Evolutionary conservation across 1,140 invertebrate genomes (phyloP).

Genomic region (Ectropis grisescens): DNA sequence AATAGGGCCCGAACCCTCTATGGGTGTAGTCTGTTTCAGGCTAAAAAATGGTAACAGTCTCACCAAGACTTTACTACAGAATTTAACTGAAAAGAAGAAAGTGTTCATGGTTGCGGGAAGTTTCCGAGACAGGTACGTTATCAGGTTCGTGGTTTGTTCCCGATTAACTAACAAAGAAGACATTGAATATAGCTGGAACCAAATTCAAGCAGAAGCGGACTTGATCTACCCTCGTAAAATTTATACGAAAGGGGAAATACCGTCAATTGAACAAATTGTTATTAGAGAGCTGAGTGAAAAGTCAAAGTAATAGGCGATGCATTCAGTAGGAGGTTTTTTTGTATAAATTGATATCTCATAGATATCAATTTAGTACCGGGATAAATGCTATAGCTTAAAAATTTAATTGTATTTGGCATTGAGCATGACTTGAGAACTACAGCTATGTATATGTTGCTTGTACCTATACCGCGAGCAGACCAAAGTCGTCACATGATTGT

Average conservation of each 20-base stretch:
- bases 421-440: no score
- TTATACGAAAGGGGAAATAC: conserved; percentile 36
- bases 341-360: no score
- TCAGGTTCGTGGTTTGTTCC: conserved; percentile 89
- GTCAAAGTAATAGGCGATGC: conserved; percentile 62
- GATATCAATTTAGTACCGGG: no score
- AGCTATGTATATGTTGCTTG: no score
- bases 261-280: conserved; percentile 35
- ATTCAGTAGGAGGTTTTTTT: no score
- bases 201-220: conserved; percentile 75
- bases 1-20: conserved; percentile 76
- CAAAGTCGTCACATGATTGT: no score
- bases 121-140: conserved; percentile 77
- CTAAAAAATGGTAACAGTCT: conserved; percentile 84
- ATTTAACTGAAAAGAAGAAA: conserved; percentile 82
- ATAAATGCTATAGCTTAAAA: no score
- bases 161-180: conserved; percentile 78
- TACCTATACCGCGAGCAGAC: no score
- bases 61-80: conserved; percentile 82
- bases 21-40: conserved; percentile 92
- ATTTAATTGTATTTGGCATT: no score
- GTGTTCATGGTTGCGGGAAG: conserved; percentile 89
- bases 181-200: conserved; percentile 86
- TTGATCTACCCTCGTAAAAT: conserved; percentile 23
- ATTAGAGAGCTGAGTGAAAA: conserved; percentile 46